Evolutionary conservation across 2,888 invertebrate species (phyloP).

Genomic region (Lasioglossum marginatum): DNA sequence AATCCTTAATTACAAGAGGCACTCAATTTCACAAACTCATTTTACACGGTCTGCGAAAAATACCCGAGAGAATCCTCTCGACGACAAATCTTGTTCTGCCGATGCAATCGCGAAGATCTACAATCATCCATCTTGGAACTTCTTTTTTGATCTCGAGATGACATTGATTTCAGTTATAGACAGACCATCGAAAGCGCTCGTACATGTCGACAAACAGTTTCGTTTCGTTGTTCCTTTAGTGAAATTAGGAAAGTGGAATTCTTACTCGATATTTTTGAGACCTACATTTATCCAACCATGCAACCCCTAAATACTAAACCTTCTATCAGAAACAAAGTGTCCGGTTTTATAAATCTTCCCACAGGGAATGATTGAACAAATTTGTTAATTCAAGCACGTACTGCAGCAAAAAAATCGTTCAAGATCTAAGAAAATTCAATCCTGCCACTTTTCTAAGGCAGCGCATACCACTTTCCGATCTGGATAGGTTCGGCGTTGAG

Average conservation of each 20-base stretch:
- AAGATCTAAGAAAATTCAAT: background rate
- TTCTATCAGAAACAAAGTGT: background rate
- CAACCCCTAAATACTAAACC: background rate
- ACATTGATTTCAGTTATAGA: background rate
- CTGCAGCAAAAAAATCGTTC: background rate
- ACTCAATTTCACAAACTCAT: slow-evolving; percentile 8
- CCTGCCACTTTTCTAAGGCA: background rate
- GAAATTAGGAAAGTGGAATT: background rate
- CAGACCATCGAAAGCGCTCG: background rate
- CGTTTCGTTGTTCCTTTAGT: background rate
- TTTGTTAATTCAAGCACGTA: background rate
- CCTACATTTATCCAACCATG: background rate
- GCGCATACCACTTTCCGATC: background rate
- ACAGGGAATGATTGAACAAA: background rate
- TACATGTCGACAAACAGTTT: background rate
- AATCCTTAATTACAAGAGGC: slow-evolving; percentile 9
- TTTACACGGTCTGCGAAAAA: background rate
- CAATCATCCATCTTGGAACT: background rate
- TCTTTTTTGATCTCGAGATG: background rate
- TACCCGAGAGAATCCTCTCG: background rate
- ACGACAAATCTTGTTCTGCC: background rate
- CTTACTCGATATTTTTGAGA: background rate
- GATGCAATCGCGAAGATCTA: background rate
- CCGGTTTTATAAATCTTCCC: background rate
- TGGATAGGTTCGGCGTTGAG: background rate